Conservation (phyloP, 2,888 invertebrate genomes). For the Biston stratarius region DNA sequence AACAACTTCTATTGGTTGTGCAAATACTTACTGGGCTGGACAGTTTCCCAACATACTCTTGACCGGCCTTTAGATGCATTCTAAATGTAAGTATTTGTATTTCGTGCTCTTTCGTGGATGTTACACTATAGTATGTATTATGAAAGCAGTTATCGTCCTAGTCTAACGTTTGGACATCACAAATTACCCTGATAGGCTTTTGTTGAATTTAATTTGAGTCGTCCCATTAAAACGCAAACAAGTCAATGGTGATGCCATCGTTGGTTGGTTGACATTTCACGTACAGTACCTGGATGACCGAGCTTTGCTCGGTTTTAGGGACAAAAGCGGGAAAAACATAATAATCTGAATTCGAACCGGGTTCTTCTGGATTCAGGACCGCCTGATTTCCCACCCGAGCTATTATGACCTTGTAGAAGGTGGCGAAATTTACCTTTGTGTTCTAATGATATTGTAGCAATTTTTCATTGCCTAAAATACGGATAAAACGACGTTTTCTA, state of each 20-base stretch:
- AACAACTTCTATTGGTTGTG: constrained; percentile 38
- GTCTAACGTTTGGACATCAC: constrained; percentile 1
- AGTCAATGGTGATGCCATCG: background rate
- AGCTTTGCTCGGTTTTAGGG: too few relatives aligned
- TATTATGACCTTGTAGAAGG: too few relatives aligned
- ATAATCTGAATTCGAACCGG: too few relatives aligned
- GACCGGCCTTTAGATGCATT: constrained; percentile 29
- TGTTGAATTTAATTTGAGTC: background rate
- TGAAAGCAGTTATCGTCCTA: background rate
- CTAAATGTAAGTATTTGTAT: constrained; percentile 23
- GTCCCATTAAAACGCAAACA: background rate
- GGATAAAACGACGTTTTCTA: too few relatives aligned
- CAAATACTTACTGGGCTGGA: constrained; percentile 40
- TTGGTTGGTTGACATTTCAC: background rate
- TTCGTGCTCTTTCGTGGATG: constrained; percentile 10
- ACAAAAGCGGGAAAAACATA: too few relatives aligned
- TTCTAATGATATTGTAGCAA: too few relatives aligned
- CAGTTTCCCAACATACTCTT: constrained; percentile 40
- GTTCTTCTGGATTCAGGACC: too few relatives aligned
- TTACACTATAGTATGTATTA: constrained; percentile 9
- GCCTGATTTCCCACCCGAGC: too few relatives aligned
- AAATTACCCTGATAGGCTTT: background rate
- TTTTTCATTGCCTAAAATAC: too few relatives aligned
- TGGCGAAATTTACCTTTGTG: too few relatives aligned
- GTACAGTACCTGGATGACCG: too few relatives aligned